Evolutionary conservation across 2,888 invertebrate genomes (phyloP), one percentile per base, ranked within the genome.

Genomic region (Camptogramma bilineatum): DNA sequence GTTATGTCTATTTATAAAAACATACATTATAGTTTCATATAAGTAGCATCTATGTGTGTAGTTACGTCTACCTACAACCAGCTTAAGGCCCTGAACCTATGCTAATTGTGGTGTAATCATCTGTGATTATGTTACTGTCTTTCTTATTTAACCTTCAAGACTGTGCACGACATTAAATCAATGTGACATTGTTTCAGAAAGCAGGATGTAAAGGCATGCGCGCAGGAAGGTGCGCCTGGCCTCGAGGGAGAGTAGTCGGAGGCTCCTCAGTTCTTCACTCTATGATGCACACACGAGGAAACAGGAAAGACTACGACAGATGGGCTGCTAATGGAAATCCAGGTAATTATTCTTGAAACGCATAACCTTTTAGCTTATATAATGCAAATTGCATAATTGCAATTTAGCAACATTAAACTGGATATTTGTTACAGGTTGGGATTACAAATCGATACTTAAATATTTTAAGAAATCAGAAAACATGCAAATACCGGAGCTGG

Each of bases 171-270:
- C 16, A 42, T 42, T 44, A 44, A 44, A 44, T 17, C 16, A 44
- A 16, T 44, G 44, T 44, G 5, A 13, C 28, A 42, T 60, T 60
- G 64, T 79, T 72, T 9, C 86, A 93, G 82, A 76, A 81, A 46
- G 75, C 80, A 64, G 96, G 96, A 0, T 97, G 97, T 71, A 85
- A 95, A 66, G 97, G 96, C 5, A 96, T 97, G 96, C 95, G 95
- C 64, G 94, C 94, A 46, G 96, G 96, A 10, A 94, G 95, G 39
- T 97, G 97, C 84, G 96, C 96, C 76, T 97, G 97, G 97, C 97
- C 97, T 0, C 90, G 98, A 10, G 97, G 97, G 0, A 96, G 96
- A 76, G 97, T 97, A 0, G 91, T 98, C 0, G 98, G 95, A 31
- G 95, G 95, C 8, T 94, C 94, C 0, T 94, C 94, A 52, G 90